phyloP scores from a whole-genome alignment of 1,140 invertebrate genomes.

The Coelopa frigida region DNA sequence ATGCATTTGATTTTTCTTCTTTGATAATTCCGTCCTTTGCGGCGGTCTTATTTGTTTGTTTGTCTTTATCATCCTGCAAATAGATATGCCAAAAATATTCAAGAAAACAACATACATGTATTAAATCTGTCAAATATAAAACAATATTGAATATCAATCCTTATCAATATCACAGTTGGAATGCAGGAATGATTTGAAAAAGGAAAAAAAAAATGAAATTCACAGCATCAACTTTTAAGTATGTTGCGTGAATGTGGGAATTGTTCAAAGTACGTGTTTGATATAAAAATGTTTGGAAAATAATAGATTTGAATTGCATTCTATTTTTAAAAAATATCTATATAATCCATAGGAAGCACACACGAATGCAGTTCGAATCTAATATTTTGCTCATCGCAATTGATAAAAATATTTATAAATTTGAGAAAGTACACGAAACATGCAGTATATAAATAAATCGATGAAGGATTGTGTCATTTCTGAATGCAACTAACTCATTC shows the following conservation, averaged over 20 bases:
- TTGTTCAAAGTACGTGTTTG: constrained; percentile 3
- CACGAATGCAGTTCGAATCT: no score
- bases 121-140: constrained; percentile 4
- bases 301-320: not conserved
- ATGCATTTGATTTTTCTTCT: constrained; percentile 25
- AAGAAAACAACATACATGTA: constrained; percentile 17
- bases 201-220: not conserved
- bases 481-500: not conserved
- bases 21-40: constrained; percentile 27
- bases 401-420: no score
- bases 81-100: constrained; percentile 23
- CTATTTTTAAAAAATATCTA: not conserved
- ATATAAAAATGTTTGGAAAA: not conserved
- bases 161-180: no score
- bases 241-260: not conserved
- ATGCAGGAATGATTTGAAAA: not conserved
- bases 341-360: not conserved
- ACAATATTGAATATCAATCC: no score
- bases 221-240: not conserved
- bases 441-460: not conserved
- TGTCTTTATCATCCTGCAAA: constrained; percentile 43
- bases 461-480: not conserved
- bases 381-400: no score
- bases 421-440: not conserved
- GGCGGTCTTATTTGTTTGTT: constrained; percentile 34